A percentile compares a stretch with the other conserved stretches of the same genome.
These are phyloP conservation scores for Xylota segnis DNA, from an alignment of 2,888 invertebrate species.

Conservation along the genomic window DNA sequence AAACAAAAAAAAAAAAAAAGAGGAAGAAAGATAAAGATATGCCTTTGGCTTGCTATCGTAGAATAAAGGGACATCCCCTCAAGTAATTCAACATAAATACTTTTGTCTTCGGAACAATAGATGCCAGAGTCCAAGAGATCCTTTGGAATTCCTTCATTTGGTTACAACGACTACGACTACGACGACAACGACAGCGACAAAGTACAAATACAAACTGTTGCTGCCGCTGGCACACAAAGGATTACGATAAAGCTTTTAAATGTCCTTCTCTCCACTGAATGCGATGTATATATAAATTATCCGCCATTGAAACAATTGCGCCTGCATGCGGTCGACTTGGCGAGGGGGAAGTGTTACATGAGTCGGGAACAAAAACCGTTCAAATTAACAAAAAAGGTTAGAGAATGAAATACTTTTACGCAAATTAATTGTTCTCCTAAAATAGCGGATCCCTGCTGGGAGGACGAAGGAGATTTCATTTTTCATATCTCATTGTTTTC, in stretches of 20 bases:
- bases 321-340: slow-evolving; percentile 25
- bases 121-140: slow-evolving; percentile 43
- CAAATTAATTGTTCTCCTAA: slow-evolving; percentile 64
- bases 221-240: slow-evolving; percentile 60
- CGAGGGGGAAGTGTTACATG: slow-evolving; percentile 33
- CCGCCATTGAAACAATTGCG: slow-evolving; percentile 59
- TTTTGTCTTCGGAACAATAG: slow-evolving; percentile 72
- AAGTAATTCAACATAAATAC: slow-evolving; percentile 74
- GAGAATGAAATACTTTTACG: slow-evolving; percentile 70
- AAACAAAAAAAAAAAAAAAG: background rate
- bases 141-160: slow-evolving; percentile 46
- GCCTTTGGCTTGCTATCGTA: slow-evolving; percentile 44
- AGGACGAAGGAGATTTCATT: background rate
- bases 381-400: slow-evolving; percentile 55
- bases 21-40: slow-evolving; percentile 3
- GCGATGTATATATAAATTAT: slow-evolving; percentile 69
- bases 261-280: slow-evolving; percentile 36
- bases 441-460: background rate
- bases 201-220: slow-evolving; percentile 66
- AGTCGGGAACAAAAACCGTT: slow-evolving; percentile 36
- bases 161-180: slow-evolving; percentile 27
- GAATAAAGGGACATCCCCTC: slow-evolving; percentile 65
- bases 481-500: slow-evolving; percentile 18
- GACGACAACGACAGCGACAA: slow-evolving; percentile 9
- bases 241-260: slow-evolving; percentile 73